These are phyloP conservation scores for human DNA, from an alignment of 2,113 vertebrate genomes.

Conservation along the genomic window DNA sequence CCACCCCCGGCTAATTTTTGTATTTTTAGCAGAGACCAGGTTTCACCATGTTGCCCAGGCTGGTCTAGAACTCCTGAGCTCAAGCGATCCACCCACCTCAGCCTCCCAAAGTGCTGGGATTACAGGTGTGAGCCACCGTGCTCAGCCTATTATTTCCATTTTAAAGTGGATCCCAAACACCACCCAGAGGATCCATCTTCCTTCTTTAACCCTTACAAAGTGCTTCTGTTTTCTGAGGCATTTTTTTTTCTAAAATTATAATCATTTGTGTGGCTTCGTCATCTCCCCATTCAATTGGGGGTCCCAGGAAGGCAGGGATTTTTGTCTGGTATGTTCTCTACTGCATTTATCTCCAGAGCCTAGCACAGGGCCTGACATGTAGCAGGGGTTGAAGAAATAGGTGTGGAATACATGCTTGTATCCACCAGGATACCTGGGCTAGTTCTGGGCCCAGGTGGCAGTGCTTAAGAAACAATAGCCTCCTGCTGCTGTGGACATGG, in stretches of 20 bases:
- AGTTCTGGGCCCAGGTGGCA: not conserved
- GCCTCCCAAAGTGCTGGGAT: too few species aligned
- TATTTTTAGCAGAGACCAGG: too few species aligned
- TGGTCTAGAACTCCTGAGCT: too few species aligned
- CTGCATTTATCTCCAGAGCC: not conserved
- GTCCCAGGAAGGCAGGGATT: not conserved
- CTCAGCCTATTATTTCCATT: not conserved
- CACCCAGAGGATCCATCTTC: not conserved
- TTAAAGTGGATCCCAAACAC: not conserved
- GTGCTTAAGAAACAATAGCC: not conserved
- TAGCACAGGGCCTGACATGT: not conserved
- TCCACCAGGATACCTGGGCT: not conserved
- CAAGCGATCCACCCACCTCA: too few species aligned
- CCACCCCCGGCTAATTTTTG: too few species aligned
- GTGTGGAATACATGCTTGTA: not conserved
- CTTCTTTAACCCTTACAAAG: not conserved
- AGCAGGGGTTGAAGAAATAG: not conserved
- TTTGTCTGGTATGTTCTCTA: not conserved
- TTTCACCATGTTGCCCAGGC: too few species aligned
- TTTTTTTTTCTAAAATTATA: not conserved
- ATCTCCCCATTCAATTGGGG: not conserved
- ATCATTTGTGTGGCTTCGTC: not conserved
- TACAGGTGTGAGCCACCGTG: too few species aligned
- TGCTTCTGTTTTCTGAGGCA: not conserved
- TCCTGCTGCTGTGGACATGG: not conserved